Evolutionary conservation across 2,888 invertebrate species (phyloP).

Genomic region (Hirtodrosophila confusa): DNA sequence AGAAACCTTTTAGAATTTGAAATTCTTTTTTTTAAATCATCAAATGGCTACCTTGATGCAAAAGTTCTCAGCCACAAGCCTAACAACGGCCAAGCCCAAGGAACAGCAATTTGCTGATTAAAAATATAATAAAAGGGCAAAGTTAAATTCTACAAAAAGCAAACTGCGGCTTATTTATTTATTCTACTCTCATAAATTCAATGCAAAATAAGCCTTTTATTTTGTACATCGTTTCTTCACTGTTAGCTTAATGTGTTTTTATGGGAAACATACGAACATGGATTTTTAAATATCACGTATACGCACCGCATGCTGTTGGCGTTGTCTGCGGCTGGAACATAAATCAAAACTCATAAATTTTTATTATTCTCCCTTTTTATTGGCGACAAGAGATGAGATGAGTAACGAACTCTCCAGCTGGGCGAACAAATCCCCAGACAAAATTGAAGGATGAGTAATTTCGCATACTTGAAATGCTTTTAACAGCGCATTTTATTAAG

Average conservation of each 20-base stretch:
- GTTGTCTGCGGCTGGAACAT: slow-evolving; percentile 22
- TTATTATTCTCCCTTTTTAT: slow-evolving; percentile 25
- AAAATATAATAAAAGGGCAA: slow-evolving; percentile 13
- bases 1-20: not conserved
- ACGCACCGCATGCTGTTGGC: slow-evolving; percentile 29
- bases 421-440: slow-evolving; percentile 14
- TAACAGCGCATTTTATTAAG: slow-evolving; percentile 51
- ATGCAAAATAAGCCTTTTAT: slow-evolving; percentile 31
- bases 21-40: slow-evolving; percentile 2
- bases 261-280: slow-evolving; percentile 13
- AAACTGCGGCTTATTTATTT: slow-evolving; percentile 27
- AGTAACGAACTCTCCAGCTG: slow-evolving; percentile 8
- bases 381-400: not conserved
- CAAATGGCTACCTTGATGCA: not conserved
- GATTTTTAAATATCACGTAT: slow-evolving; percentile 32
- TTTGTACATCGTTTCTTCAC: not conserved
- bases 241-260: not conserved
- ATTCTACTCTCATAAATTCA: slow-evolving; percentile 15
- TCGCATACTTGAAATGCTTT: slow-evolving; percentile 37
- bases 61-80: slow-evolving; percentile 1
- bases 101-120: slow-evolving; percentile 8
- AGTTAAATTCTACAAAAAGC: not conserved
- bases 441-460: slow-evolving; percentile 6
- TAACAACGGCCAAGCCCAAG: slow-evolving; percentile 1
- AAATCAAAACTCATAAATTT: slow-evolving; percentile 56